Evolutionary conservation across 2,113 vertebrate genomes (phyloP).

Genomic region (Thymallus thymallus): DNA sequence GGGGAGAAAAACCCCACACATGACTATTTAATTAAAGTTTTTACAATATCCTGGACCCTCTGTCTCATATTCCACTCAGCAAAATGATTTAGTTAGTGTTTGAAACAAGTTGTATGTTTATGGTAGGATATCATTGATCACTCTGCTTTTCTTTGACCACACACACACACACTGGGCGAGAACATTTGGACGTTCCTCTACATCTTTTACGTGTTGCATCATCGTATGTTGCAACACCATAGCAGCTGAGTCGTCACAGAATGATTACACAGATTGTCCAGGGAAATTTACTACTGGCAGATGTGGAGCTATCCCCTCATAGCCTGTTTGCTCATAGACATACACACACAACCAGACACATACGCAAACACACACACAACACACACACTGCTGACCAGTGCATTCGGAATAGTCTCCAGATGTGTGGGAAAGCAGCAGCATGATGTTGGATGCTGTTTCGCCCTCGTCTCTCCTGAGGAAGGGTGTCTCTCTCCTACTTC

Average conservation of each 20-base stretch:
- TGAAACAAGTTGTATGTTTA: conserved; percentile 5
- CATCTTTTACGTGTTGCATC: conserved; percentile 28
- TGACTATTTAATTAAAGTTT: background rate
- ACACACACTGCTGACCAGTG: background rate
- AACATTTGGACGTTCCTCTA: conserved; percentile 34
- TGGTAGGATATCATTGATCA: conserved; percentile 3
- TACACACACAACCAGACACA: background rate
- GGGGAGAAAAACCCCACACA: background rate
- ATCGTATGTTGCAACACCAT: conserved; percentile 28
- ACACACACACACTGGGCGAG: background rate
- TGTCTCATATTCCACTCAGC: conserved; percentile 32
- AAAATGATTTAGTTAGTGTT: conserved; percentile 16
- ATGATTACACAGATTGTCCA: conserved; percentile 44
- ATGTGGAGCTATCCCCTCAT: conserved; percentile 44
- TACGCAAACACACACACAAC: background rate
- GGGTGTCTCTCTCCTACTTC: conserved; percentile 13
- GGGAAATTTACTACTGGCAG: conserved; percentile 41
- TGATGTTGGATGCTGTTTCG: conserved; percentile 33
- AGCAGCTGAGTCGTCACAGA: conserved; percentile 57
- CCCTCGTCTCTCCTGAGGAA: conserved; percentile 40
- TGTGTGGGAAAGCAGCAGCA: conserved; percentile 57
- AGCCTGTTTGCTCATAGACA: background rate
- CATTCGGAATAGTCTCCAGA: conserved; percentile 56
- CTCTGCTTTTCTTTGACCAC: conserved; percentile 4
- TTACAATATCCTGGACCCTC: conserved; percentile 13